These are phyloP conservation scores for Campoplex nolae DNA, from an alignment of 2,888 invertebrate species.

Conservation along the genomic window DNA sequence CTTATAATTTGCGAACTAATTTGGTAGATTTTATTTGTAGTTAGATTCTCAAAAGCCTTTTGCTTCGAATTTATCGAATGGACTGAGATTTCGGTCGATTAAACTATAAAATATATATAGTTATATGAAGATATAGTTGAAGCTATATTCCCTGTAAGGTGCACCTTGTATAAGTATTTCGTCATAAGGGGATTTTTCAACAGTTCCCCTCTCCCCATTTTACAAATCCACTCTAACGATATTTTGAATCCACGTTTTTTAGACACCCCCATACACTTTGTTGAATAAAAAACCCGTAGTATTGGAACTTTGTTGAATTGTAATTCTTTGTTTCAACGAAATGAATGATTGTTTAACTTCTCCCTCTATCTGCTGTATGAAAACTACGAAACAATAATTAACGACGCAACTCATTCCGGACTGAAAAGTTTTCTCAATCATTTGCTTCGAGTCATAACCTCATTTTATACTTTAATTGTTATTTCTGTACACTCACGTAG, in stretches of 20 bases:
- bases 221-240: background rate
- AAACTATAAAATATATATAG: background rate
- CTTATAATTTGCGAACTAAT: background rate
- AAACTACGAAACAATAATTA: background rate
- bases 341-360: background rate
- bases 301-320: background rate
- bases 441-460: background rate
- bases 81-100: background rate
- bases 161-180: background rate
- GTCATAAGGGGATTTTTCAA: background rate
- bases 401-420: background rate
- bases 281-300: background rate
- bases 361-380: background rate
- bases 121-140: background rate
- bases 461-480: background rate
- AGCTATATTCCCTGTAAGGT: background rate
- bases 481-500: background rate
- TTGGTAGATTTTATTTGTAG: slow-evolving; percentile 5
- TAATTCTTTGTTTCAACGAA: background rate
- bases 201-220: background rate
- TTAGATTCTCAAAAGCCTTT: background rate
- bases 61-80: background rate
- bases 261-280: background rate
- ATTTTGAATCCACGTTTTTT: background rate
- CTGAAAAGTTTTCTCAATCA: background rate